phyloP scores from a whole-genome alignment of 2,113 vertebrate species.

The Equus przewalskii region DNA sequence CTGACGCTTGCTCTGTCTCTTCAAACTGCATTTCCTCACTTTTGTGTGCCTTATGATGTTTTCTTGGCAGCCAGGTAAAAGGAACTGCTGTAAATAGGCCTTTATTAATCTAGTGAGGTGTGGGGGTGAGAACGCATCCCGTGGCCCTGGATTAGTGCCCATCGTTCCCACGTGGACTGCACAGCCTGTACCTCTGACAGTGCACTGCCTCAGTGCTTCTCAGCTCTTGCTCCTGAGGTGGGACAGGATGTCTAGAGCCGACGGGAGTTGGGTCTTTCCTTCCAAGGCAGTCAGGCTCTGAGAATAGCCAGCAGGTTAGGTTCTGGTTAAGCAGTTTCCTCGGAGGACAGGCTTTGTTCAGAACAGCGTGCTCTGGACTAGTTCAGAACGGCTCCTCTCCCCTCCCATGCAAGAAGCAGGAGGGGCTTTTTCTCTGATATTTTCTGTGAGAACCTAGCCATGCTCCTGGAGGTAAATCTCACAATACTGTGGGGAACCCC shows the following conservation, averaged over 20 bases:
- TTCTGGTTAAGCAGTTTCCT: not conserved
- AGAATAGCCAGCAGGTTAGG: not conserved
- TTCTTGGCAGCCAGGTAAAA: not conserved
- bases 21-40: not conserved
- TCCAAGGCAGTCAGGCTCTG: not conserved
- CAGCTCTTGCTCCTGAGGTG: not conserved
- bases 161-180: too few species aligned
- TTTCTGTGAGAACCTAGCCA: not conserved
- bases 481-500: fast-evolving
- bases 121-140: too few species aligned
- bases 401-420: not conserved
- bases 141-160: too few species aligned
- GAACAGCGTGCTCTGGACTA: not conserved
- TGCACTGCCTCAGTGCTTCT: not conserved
- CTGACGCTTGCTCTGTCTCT: not conserved
- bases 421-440: not conserved
- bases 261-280: too few species aligned
- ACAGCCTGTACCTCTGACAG: not conserved
- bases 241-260: too few species aligned
- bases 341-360: not conserved
- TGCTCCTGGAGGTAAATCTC: not conserved
- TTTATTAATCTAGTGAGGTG: too few species aligned
- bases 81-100: not conserved
- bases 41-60: not conserved
- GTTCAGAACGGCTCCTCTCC: too few species aligned